A percentile compares a stretch with the other conserved stretches of the same genome.
Conservation (phyloP, 1,140 invertebrate genomes). For the Drosophila arizonae region DNA sequence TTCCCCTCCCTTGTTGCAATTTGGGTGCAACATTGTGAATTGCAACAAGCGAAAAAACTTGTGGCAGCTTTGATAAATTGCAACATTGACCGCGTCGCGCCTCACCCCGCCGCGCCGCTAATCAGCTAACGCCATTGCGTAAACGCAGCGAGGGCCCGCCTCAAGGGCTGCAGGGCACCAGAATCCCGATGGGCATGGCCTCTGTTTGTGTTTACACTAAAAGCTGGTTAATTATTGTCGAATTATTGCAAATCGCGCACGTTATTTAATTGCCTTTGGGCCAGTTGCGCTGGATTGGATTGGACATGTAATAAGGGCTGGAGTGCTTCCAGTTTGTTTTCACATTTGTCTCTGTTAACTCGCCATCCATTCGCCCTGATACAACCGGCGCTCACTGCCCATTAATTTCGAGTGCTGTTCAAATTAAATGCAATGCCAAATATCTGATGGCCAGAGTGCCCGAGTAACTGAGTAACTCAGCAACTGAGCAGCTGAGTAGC, state of each 20-base stretch:
- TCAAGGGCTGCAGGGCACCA: conserved; percentile 18
- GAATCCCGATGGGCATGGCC: conserved; percentile 15
- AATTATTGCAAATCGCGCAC: conserved; percentile 35
- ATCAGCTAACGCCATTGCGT: conserved; percentile 35
- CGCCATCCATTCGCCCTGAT: conserved; percentile 40
- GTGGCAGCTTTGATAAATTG: conserved; percentile 20
- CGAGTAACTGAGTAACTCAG: conserved; percentile 4
- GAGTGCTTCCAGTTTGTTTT: conserved; percentile 20
- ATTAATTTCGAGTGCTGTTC: conserved; percentile 58
- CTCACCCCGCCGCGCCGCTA: not conserved
- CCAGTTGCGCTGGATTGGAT: conserved; percentile 33
- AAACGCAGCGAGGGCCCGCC: conserved; percentile 20
- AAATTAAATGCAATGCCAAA: conserved; percentile 63
- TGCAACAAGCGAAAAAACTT: not conserved
- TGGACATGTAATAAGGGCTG: conserved; percentile 51
- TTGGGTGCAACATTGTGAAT: conserved; percentile 13
- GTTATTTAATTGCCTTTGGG: conserved; percentile 52
- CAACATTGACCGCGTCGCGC: not conserved
- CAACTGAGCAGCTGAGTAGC: conserved; percentile 7
- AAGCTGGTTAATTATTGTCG: conserved; percentile 35
- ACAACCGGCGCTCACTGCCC: conserved; percentile 48
- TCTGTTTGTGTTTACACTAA: conserved; percentile 4
- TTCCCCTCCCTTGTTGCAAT: conserved; percentile 18
- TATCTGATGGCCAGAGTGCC: conserved; percentile 17
- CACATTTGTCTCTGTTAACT: conserved; percentile 28